A percentile compares a stretch with the other conserved stretches of the same genome.
Evolutionary conservation across 2,797 vertebrate genomes (phyloP).

Genomic region (Poecilia gillii): DNA sequence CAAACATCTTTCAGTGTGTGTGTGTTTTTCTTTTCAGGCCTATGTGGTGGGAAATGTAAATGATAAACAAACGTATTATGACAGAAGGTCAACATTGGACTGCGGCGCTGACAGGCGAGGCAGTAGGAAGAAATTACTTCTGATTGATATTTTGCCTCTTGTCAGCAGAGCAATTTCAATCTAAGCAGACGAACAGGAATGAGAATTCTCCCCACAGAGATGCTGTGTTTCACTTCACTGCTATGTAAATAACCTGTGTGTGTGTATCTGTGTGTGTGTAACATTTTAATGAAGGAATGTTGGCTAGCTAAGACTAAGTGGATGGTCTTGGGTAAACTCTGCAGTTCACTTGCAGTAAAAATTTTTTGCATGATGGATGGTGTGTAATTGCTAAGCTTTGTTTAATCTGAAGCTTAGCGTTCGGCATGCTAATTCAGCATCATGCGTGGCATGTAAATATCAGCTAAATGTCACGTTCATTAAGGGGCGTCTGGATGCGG

Average conservation of each 20-base stretch:
- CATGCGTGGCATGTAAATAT: constrained; percentile 80
- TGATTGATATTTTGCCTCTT: constrained; percentile 73
- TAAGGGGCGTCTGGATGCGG: constrained; percentile 70
- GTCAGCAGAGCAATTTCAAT: constrained; percentile 68
- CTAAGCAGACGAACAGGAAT: constrained; percentile 56
- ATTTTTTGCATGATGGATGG: constrained; percentile 67
- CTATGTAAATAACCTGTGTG: constrained; percentile 60
- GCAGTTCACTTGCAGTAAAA: constrained; percentile 68
- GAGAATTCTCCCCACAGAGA: constrained; percentile 60
- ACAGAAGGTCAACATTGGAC: constrained; percentile 68
- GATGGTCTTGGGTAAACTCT: constrained; percentile 59
- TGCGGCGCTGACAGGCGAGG: constrained; percentile 57
- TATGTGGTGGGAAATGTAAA: constrained; percentile 61
- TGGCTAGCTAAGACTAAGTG: constrained; percentile 44
- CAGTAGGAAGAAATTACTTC: constrained; percentile 60
- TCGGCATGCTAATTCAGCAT: constrained; percentile 73
- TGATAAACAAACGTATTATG: constrained; percentile 72
- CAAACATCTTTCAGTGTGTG: constrained; percentile 27
- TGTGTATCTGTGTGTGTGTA: constrained; percentile 10
- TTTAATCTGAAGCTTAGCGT: constrained; percentile 77
- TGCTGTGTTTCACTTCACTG: constrained; percentile 49
- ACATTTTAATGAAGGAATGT: constrained; percentile 69
- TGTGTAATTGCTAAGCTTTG: constrained; percentile 77
- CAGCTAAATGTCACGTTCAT: constrained; percentile 85
- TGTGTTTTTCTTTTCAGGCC: constrained; percentile 20